Percentiles rank a stretch among this genome's conserved stretches.
Evolutionary conservation across 2,888 invertebrate species (phyloP).

Genomic region (Limulus polyphemus): DNA sequence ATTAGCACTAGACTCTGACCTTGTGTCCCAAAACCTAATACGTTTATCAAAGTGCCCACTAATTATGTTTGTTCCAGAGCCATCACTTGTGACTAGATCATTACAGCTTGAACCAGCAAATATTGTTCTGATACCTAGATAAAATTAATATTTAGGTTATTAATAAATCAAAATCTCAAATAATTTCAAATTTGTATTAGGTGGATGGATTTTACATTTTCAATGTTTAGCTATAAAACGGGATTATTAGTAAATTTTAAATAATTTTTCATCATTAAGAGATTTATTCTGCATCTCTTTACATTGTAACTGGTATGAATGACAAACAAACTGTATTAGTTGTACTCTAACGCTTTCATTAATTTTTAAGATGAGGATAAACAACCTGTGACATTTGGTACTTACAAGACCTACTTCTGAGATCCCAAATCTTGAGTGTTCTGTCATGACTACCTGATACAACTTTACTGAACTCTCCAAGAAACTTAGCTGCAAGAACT

Average conservation of each 20-base stretch:
- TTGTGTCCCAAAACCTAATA: conserved; percentile 89
- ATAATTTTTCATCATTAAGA: too few relatives aligned
- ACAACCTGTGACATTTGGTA: conserved; percentile 27
- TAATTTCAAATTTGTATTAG: too few relatives aligned
- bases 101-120: conserved; percentile 95
- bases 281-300: too few relatives aligned
- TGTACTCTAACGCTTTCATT: neutral
- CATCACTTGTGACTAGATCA: conserved; percentile 82
- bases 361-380: neutral
- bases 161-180: too few relatives aligned
- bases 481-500: conserved; percentile 92
- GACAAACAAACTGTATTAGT: conserved; percentile 5
- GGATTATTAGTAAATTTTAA: too few relatives aligned
- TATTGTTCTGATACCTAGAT: conserved; percentile 70
- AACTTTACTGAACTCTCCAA: conserved; percentile 80
- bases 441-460: conserved; percentile 97
- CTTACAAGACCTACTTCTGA: conserved; percentile 77
- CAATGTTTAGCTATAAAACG: too few relatives aligned
- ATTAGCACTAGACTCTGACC: conserved; percentile 61
- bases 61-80: conserved; percentile 71
- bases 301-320: conserved; percentile 21
- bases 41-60: conserved; percentile 97
- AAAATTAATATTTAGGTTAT: too few relatives aligned
- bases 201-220: too few relatives aligned
- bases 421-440: conserved; percentile 96